These are phyloP conservation scores for Lordiphosa clarofinis DNA, from an alignment of 1,140 invertebrate genomes.

Conservation along the genomic window DNA sequence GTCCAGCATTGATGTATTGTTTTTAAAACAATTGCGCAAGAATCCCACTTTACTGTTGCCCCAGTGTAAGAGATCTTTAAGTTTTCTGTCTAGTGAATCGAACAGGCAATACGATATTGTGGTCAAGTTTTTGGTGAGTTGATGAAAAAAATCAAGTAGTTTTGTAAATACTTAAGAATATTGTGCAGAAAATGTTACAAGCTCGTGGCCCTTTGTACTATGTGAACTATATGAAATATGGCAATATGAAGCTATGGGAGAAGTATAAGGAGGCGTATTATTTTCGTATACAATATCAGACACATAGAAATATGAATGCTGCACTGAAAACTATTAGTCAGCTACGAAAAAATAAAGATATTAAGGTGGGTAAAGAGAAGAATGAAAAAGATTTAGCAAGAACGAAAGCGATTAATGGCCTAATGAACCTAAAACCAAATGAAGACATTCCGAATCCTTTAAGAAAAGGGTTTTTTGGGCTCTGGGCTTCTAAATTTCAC, in stretches of 20 bases:
- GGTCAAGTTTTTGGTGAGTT: conserved; percentile 48
- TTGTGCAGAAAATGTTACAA: conserved; percentile 70
- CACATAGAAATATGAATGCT: conserved; percentile 62
- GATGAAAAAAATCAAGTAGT: too few species aligned
- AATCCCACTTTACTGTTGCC: conserved; percentile 48
- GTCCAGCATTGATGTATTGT: conserved; percentile 66
- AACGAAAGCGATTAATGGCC: too few species aligned
- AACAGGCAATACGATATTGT: conserved; percentile 62
- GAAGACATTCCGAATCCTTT: too few species aligned
- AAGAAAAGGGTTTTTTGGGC: too few species aligned
- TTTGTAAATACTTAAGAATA: too few species aligned
- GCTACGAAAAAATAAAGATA: conserved; percentile 28
- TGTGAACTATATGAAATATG: conserved; percentile 49
- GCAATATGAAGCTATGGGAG: conserved; percentile 53
- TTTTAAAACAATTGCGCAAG: conserved; percentile 54
- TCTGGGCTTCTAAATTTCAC: too few species aligned
- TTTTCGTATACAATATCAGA: conserved; percentile 69
- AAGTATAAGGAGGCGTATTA: conserved; percentile 52
- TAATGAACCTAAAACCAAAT: too few species aligned
- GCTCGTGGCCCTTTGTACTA: conserved; percentile 60
- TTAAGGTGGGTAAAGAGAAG: conserved; percentile 28
- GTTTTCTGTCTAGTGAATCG: conserved; percentile 18
- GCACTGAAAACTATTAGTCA: conserved; percentile 44
- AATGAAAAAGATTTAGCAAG: too few species aligned
- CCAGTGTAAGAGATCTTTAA: conserved; percentile 54